Evolutionary conservation across 2,888 invertebrate genomes (phyloP), one percentile per base, ranked within the genome.

Genomic region (Argyresthia goedartella): DNA sequence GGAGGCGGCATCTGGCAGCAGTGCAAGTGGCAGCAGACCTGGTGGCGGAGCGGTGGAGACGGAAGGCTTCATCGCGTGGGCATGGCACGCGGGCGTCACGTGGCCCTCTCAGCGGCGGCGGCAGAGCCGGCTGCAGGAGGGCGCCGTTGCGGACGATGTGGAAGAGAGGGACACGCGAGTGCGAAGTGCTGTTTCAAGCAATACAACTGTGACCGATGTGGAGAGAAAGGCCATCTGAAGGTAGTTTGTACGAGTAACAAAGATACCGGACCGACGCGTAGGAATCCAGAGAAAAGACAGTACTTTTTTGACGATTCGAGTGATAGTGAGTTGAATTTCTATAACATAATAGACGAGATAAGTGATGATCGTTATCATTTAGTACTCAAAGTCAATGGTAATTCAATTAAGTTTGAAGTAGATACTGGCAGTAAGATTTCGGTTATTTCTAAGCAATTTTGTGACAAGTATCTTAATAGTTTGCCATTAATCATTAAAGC

Each of bases 11-110:
- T n/a, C n/a, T n/a, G n/a, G n/a, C n/a, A n/a, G n/a, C n/a, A n/a
- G n/a, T n/a, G n/a, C n/a, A n/a, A n/a, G n/a, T n/a, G n/a, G n/a
- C n/a, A 13, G 4, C 7, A 49, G 51, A 47, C 47, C 41, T 41
- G 43, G 51, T 25, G 53, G 41, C 49, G 36, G 25, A 35, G 45
- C 43, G n/a, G 52, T 16, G 44, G n/a, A 14, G 44, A 15, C 14
- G 9, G 36, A 7, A 36, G 36, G 7, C 13, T 9, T 3, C 6
- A 14, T 1, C 13, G 4, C 4, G 43, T 2, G 13, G 43, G n/a
- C 14, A 10, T 9, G 44, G 14, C 15, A 10, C 15, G 16, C 14
- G 44, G 6, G 14, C 14, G 8, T 8, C n/a, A 13, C n/a, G 44
- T 14, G 14, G 44, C 44, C 14, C 15, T 14, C 44, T n/a, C 44